These are phyloP conservation scores for Papilio dardanus DNA, from an alignment of 1,140 invertebrate genomes.

Conservation along the genomic window DNA sequence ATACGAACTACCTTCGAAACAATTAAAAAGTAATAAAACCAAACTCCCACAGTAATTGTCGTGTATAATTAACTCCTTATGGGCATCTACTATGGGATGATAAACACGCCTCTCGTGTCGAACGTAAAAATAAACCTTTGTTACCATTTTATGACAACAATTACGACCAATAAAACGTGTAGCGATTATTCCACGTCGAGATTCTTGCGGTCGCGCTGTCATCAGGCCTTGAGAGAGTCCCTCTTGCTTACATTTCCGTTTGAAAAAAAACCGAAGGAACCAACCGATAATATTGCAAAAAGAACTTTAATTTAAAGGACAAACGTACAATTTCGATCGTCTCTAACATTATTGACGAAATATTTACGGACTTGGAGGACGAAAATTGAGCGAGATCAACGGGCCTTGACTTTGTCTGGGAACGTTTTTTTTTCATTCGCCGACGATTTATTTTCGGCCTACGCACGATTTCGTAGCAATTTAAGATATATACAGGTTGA, in stretches of 20 bases:
- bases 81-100: slow-evolving; percentile 67
- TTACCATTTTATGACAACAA: slow-evolving; percentile 81
- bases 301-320: slow-evolving; percentile 39
- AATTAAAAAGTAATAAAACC: slow-evolving; percentile 77
- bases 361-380: slow-evolving; percentile 45
- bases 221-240: slow-evolving; percentile 59
- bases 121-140: slow-evolving; percentile 80
- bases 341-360: slow-evolving; percentile 38
- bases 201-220: slow-evolving; percentile 75
- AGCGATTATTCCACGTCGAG: slow-evolving; percentile 75
- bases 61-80: slow-evolving; percentile 63
- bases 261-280: slow-evolving; percentile 32
- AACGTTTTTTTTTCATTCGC: slow-evolving; percentile 71
- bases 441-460: slow-evolving; percentile 56
- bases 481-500: not conserved
- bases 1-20: slow-evolving; percentile 54
- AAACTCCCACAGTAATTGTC: slow-evolving; percentile 68
- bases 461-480: slow-evolving; percentile 20
- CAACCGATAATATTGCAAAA: slow-evolving; percentile 20
- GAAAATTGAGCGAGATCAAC: slow-evolving; percentile 51
- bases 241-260: slow-evolving; percentile 45
- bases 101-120: slow-evolving; percentile 76
- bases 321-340: slow-evolving; percentile 35
- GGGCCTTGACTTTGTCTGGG: slow-evolving; percentile 68
- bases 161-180: slow-evolving; percentile 80